Base-by-base conservation (phyloP, 2,113 vertebrate species). In the Megaleporinus macrocephalus region DNA sequence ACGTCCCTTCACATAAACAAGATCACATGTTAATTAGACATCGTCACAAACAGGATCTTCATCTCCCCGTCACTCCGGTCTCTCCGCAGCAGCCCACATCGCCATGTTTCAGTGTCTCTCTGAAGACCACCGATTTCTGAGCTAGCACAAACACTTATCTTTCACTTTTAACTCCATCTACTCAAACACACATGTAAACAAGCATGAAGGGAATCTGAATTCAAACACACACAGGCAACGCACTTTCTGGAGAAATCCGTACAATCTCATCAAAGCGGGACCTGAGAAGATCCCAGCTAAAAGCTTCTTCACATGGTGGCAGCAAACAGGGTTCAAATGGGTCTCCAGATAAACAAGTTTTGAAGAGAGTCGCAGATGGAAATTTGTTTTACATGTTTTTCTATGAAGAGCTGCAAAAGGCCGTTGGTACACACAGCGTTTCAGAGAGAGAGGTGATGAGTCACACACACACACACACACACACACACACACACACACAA, bases 11-110 rank as follows among this genome's bases (percentile, higher is more conserved):
- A 71, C 71, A 41, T 44, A 80, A 72, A 81, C 57, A 61, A 75
- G 24, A 81, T 4, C 70, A 29, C 51, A 24, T 72, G 70, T 36
- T 84, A 88, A 91, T 90, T 87, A 87, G 76, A 29, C 80, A n/a
- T n/a, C n/a, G 44, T 63, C 5, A 73, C 80, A 69, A 41, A 82
- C 76, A 73, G 77, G 73, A 76, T 47, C n/a, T 57, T 76, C 76
- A 65, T 84, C 77, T 80, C 26, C 79, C 61, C n/a, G 11, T 26
- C 57, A 61, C 80, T 53, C 71, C 80, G 29, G 82, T 82, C 53
- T 71, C 73, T 86, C 84, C 59, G 55, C 78, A 84, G 84, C 83
- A 83, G 36, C 22, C 59, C 15, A 27, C 51, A 77, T 73, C 59
- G 20, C 72, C 85, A 3, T 33, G 41, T 77, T 47, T 79, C 47